phyloP scores from a whole-genome alignment of 2,888 invertebrate species.

The Crocallis elinguaria region DNA sequence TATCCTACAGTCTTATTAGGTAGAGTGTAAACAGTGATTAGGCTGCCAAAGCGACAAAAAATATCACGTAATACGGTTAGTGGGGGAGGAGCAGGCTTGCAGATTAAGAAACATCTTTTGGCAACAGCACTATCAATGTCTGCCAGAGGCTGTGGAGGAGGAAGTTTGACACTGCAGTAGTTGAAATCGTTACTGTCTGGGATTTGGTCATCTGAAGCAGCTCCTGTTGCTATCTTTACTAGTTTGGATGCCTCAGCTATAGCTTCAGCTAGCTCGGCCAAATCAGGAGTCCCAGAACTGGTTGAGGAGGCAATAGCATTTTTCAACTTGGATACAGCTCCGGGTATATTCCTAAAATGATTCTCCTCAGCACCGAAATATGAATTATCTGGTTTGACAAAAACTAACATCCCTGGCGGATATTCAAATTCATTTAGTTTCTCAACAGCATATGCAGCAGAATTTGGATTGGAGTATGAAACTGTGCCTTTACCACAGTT shows the following conservation, averaged over 20 bases:
- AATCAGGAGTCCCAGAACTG: conserved; percentile 71
- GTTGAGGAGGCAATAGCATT: conserved; percentile 57
- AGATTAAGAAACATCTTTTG: conserved; percentile 88
- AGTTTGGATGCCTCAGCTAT: conserved; percentile 91
- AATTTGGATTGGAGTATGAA: conserved; percentile 67
- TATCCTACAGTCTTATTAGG: conserved; percentile 96
- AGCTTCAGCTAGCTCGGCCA: conserved; percentile 89
- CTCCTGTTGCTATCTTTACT: conserved; percentile 87
- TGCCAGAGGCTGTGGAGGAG: conserved; percentile 88
- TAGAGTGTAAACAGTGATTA: conserved; percentile 95
- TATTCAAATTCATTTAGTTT: conserved; percentile 96
- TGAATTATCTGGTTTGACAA: conserved; percentile 87
- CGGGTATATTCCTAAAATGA: conserved; percentile 52
- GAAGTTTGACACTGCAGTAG: conserved; percentile 89
- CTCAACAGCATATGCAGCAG: conserved; percentile 88
- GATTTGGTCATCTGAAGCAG: conserved; percentile 49
- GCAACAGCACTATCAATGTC: conserved; percentile 87
- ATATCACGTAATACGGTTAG: conserved; percentile 92
- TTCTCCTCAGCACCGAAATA: conserved; percentile 52
- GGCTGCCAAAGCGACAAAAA: conserved; percentile 95
- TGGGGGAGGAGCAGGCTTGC: conserved; percentile 88
- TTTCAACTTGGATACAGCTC: conserved; percentile 58
- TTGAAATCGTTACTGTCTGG: conserved; percentile 65
- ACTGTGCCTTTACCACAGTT: conserved; percentile 74
- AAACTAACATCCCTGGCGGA: conserved; percentile 93